Base-by-base conservation (phyloP, 2,797 vertebrate species). In the Lithobates pipiens region DNA sequence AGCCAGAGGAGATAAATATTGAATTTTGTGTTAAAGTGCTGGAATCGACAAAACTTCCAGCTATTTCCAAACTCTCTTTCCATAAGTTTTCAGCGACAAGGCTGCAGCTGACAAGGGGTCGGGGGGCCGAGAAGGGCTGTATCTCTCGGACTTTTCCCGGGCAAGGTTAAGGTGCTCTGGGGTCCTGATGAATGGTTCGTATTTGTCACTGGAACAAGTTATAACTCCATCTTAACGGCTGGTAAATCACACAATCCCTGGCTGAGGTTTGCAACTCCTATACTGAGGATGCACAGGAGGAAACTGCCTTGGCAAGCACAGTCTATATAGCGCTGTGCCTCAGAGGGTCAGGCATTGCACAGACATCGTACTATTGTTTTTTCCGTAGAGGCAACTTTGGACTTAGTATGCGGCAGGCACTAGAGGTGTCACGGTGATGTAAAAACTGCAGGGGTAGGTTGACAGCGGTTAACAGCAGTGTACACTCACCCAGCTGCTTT, bases 11-110 rank as follows among this genome's bases (percentile, higher is more conserved):
- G 80, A 87, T 87, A 87, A 87, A 87, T 87, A 84, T 80, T 83
- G 86, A 83, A 76, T 87, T 87, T 87, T 87, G 81, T 83, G 86
- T 87, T 87, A 87, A 87, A 87, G 81, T 87, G 86, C 86, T 87
- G 86, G 76, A 80, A 87, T 87, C 86, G 32, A 87, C 86, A 87
- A 78, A 87, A 87, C n/a, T 87, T 87, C 81, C 86, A 67, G 76
- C 67, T 70, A 42, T 79, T 79, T 79, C 81, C 81, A 71, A 76
- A 87, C 61, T 80, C 82, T 32, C 69, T 83, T 87, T 87, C 76
- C 86, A 87, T 87, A 87, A 83, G 81, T 87, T 87, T 87, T 84
- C 69, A 34, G 50, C 18, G 75, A 83, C 86, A 87, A 83, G 86
- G 76, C 81, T 80, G 86, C 70, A 11, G 76, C 76, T 87, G 86